Evolutionary conservation across 2,113 vertebrate genomes (phyloP).

Genomic region (Genyomyrus donnyi): DNA sequence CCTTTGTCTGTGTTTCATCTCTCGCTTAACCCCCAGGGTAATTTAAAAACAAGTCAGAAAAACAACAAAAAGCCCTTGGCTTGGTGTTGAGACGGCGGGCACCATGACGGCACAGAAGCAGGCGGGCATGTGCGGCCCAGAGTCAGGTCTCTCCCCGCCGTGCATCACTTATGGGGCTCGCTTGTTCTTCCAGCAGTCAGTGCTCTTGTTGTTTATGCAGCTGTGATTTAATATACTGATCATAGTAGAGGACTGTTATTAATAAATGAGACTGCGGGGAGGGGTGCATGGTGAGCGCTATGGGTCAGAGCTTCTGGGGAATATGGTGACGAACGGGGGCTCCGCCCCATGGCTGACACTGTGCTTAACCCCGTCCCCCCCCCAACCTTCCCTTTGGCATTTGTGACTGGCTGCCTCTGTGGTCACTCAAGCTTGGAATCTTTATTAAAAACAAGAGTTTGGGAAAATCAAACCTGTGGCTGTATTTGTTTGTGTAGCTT

Average conservation of each 20-base stretch:
- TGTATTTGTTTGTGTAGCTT: neutral
- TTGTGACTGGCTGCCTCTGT: conserved; percentile 1
- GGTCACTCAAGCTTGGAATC: conserved; percentile 8
- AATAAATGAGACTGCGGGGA: neutral
- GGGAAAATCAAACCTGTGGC: neutral
- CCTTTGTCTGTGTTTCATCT: neutral
- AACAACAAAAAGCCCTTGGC: neutral
- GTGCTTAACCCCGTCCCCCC: neutral
- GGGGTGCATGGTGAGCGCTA: neutral
- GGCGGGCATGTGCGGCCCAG: neutral
- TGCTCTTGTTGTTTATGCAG: conserved; percentile 4
- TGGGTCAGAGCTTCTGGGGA: neutral
- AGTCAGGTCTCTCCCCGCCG: neutral
- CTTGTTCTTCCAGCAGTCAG: conserved; percentile 2
- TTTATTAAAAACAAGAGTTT: conserved; percentile 18
- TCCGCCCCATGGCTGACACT: neutral
- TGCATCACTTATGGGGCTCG: neutral
- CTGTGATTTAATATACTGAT: conserved; percentile 4
- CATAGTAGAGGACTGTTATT: neutral
- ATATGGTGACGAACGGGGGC: neutral
- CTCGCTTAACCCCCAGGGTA: neutral
- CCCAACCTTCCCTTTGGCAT: neutral
- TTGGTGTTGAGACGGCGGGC: neutral
- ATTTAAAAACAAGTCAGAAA: neutral
- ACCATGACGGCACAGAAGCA: neutral